Base-by-base conservation (phyloP, 1,140 invertebrate species). In the Acromyrmex charruanus region DNA sequence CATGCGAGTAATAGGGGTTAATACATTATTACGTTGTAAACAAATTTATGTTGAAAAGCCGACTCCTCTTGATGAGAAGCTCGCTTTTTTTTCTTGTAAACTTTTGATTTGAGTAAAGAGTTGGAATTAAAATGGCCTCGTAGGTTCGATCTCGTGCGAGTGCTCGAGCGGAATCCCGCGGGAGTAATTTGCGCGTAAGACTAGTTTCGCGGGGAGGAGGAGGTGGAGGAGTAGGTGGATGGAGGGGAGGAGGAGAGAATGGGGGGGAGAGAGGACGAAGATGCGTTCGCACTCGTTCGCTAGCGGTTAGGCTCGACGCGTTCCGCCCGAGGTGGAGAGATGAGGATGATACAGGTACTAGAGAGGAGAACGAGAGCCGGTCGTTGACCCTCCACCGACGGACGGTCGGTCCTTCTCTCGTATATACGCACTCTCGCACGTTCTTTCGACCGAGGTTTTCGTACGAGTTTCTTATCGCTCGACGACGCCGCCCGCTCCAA, bases 341-440 rank as follows among this genome's bases (percentile, higher is more conserved):
- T 61, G 74, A 86, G 53, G 89, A 90, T 90, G 88, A 90, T 90
- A 90, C 89, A 90, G 89, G 89, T 90, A 90, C 89, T 90, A 90
- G 85, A 90, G 89, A 90, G 84, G 58, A 85, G 49, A 75, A 44
- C 77, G 68, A 65, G 74, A 80, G 44, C 63, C 63, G 63, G 89
- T 90, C 89, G 77, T 90, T 89, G 89, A 90, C 89, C 79, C 9
- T 55, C 31, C 21, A 77, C 35, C n/a, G 12, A 31, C 63, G 74
- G 55, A 39, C 59, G 88, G 74, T 80, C 59, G 88, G 74, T 80
- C 58, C 63, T 69, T 49, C 75, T 87, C 85, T 81, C 75, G 85
- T 87, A 16, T 53, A 14, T 53, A 59, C 68, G 74, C 31, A 59
- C 81, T 68, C 81, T 79, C 65, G 66, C 85, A 65, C 72, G 49